These are phyloP conservation scores for Drosophila quasianomalipes DNA, from an alignment of 2,888 invertebrate species.

Conservation along the genomic window DNA sequence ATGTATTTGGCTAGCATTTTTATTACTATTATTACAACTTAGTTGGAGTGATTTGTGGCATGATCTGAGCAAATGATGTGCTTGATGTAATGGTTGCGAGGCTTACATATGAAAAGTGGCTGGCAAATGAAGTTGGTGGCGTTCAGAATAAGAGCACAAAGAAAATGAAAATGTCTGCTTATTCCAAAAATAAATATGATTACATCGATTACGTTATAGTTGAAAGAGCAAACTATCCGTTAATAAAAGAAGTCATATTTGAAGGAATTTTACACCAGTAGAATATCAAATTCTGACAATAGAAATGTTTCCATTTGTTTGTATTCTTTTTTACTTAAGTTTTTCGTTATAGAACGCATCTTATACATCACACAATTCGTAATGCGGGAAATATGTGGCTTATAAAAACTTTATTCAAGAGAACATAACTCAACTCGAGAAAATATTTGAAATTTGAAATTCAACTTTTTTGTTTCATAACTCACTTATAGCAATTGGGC, in stretches of 20 bases:
- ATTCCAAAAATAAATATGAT: neutral
- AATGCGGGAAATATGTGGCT: neutral
- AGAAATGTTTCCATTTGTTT: neutral
- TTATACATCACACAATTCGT: neutral
- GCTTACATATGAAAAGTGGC: neutral
- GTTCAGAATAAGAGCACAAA: neutral
- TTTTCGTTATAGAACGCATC: neutral
- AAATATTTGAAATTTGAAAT: conserved; percentile 1
- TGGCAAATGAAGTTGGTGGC: neutral
- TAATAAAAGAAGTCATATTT: neutral
- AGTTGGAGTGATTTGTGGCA: conserved; percentile 22
- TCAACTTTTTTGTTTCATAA: neutral
- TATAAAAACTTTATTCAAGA: neutral
- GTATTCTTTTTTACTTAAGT: neutral
- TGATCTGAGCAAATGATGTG: conserved; percentile 3
- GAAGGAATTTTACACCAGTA: neutral
- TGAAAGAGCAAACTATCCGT: neutral
- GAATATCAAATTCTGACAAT: neutral
- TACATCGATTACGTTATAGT: neutral
- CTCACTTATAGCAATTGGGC: neutral
- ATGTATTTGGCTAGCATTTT: conserved; percentile 3
- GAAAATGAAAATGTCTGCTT: neutral
- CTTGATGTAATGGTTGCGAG: neutral
- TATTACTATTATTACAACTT: conserved; percentile 1
- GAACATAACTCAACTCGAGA: neutral